Base-by-base conservation (phyloP, 2,113 vertebrate genomes). In the Psittacara wagleri region DNA sequence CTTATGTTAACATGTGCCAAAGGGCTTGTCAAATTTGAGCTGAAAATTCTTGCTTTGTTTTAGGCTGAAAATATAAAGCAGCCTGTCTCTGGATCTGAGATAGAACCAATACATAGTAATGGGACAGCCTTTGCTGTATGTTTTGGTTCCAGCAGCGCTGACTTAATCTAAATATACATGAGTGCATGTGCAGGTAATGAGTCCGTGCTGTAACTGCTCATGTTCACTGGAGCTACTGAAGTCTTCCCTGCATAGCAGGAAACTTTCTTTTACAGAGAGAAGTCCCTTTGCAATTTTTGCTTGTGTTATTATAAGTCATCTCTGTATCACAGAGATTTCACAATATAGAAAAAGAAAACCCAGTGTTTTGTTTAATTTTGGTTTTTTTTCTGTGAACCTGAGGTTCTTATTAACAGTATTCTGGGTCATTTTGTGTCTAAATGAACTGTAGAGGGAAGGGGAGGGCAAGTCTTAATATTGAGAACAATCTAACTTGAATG, bases 101-200 rank as follows among this genome's bases (percentile, higher is more conserved):
- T 16, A 49, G 46, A 67, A 13, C 62, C 17, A 63, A 13, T 7
- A 22, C 18, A 5, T 2, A 49, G 33, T 46, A 59, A 41, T 25
- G 18, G 70, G 41, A 39, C 29, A 25, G 2, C 22, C 46, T 54
- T 52, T 72, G 46, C 57, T 11, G 3, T 54, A 25, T 76, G 49
- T 29, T 70, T 25, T 63, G 35, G 61, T 31, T 48, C 8, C 61
- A 68, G 68, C 43, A 74, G 15, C 0, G 1, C 66, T 73, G 51
- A 18, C 72, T 25, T 52, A 23, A 51, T 35, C 19, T 24, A 13
- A 33, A 15, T 6, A 10, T 39, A 29, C 7, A 4, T 48, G 48
- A 68, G 31, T 23, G 20, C 25, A 13, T 0, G 1, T 70, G 57
- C 7, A 17, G 22, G 35, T 48, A 68, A 24, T 1, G 11, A 68